Conservation (phyloP, 2,797 vertebrate genomes). For the Streptopelia turtur region DNA sequence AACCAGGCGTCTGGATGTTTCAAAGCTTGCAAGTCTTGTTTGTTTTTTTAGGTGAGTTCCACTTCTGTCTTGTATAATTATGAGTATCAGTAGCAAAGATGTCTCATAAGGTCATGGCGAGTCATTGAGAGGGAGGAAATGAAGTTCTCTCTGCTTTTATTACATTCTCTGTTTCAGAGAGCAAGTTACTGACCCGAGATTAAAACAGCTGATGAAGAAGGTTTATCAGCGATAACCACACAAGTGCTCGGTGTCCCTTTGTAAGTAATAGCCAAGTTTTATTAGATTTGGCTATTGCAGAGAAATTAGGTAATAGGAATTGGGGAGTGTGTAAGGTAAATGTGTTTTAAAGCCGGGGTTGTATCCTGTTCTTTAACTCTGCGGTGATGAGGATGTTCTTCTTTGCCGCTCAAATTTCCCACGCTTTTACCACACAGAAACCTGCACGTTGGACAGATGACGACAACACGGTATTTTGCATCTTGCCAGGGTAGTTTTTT, state of each 20-base stretch:
- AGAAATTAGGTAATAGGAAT: neutral
- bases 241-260: neutral
- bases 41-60: neutral
- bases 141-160: neutral
- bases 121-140: neutral
- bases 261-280: neutral
- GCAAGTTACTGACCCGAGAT: neutral
- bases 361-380: neutral
- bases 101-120: neutral
- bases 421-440: neutral
- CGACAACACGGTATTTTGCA: accelerated
- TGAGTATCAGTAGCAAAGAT: neutral
- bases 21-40: neutral
- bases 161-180: neutral
- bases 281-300: neutral
- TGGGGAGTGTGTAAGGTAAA: neutral
- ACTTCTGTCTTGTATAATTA: neutral
- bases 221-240: neutral
- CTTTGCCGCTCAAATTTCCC: neutral
- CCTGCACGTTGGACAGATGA: neutral
- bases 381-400: neutral
- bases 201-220: neutral
- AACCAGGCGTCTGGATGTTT: neutral
- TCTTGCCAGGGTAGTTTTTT: neutral
- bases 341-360: neutral